Conservation (phyloP, 1,140 invertebrate species). For the Drosophila funebris region DNA sequence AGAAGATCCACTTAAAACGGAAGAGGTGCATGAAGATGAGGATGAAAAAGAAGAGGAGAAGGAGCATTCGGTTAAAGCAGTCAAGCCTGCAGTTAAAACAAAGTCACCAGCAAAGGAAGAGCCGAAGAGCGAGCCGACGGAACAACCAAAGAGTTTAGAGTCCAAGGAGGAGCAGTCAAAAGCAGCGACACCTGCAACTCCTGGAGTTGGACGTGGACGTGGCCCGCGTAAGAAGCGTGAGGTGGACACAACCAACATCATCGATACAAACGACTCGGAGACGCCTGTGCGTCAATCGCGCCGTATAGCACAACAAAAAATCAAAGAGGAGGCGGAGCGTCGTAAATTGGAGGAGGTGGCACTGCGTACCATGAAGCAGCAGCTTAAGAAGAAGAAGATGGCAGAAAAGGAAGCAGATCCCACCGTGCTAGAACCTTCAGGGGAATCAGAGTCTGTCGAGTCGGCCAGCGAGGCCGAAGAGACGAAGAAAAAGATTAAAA, state of each 20-base stretch:
- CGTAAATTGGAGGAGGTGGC: constrained; percentile 89
- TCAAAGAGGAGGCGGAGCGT: constrained; percentile 91
- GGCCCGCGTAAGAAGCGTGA: constrained; percentile 84
- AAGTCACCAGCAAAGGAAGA: constrained; percentile 25
- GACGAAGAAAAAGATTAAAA: constrained; percentile 85
- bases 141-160: constrained; percentile 18
- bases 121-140: not conserved
- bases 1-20: constrained; percentile 13
- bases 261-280: constrained; percentile 69
- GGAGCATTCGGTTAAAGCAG: constrained; percentile 1
- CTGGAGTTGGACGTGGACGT: constrained; percentile 59
- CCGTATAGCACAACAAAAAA: constrained; percentile 93
- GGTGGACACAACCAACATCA: constrained; percentile 84
- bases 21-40: not conserved
- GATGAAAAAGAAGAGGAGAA: constrained; percentile 9
- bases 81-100: constrained; percentile 11
- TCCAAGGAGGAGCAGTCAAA: constrained; percentile 2
- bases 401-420: constrained; percentile 82
- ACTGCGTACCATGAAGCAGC: constrained; percentile 86
- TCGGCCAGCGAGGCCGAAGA: constrained; percentile 84
- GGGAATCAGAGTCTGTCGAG: constrained; percentile 81
- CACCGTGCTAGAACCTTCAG: constrained; percentile 82
- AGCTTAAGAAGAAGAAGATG: constrained; percentile 86
- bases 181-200: constrained; percentile 6
- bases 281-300: constrained; percentile 90